A percentile compares a stretch with the other conserved stretches of the same genome.
These are phyloP conservation scores for Salarias fasciatus DNA, from an alignment of 2,797 vertebrate species.

Conservation along the genomic window DNA sequence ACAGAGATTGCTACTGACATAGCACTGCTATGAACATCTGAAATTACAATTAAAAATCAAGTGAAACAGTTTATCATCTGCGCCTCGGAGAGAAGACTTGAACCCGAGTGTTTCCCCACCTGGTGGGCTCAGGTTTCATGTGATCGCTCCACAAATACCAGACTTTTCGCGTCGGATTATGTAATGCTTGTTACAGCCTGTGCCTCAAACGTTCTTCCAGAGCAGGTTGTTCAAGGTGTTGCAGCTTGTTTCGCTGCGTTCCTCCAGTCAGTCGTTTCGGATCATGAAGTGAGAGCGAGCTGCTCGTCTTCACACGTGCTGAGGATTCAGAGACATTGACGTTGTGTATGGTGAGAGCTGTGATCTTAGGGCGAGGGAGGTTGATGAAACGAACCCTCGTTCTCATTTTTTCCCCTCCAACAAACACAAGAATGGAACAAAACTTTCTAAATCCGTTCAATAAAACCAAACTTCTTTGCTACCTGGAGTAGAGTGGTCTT, in stretches of 20 bases:
- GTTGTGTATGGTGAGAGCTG: neutral
- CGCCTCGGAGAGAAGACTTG: neutral
- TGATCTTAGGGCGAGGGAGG: neutral
- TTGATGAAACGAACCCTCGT: neutral
- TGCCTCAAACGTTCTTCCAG: slow-evolving; percentile 8
- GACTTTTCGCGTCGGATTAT: slow-evolving; percentile 18
- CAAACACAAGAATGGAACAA: slow-evolving; percentile 9
- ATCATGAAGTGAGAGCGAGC: neutral
- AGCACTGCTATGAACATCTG: slow-evolving; percentile 22
- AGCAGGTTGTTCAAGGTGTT: slow-evolving; percentile 5
- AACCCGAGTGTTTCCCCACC: slow-evolving; percentile 8
- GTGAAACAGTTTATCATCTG: no score
- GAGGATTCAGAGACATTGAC: slow-evolving; percentile 18
- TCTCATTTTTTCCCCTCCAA: slow-evolving; percentile 55
- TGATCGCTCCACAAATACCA: slow-evolving; percentile 17
- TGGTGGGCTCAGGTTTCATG: slow-evolving; percentile 34
- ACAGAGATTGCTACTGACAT: slow-evolving; percentile 45
- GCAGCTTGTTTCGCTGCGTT: slow-evolving; percentile 4
- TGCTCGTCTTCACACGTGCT: neutral
- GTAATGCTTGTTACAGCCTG: slow-evolving; percentile 9
- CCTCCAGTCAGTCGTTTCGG: slow-evolving; percentile 2
- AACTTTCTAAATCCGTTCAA: slow-evolving; percentile 38
- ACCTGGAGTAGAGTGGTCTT: slow-evolving; percentile 49
- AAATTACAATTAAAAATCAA: no score
- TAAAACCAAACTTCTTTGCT: slow-evolving; percentile 44